These are phyloP conservation scores for Eulithis testata DNA, from an alignment of 2,888 invertebrate genomes.

Conservation along the genomic window DNA sequence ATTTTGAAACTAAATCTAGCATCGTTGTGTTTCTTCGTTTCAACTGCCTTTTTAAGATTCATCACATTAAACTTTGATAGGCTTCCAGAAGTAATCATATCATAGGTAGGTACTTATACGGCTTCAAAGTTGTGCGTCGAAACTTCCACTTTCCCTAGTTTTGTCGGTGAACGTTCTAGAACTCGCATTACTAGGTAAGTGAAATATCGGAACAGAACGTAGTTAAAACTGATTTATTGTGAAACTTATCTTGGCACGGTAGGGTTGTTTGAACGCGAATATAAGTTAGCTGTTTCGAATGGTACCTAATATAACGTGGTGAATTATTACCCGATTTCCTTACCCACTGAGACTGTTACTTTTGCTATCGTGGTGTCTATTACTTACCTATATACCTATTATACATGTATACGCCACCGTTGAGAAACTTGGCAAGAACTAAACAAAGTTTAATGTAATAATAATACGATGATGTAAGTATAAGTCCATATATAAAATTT, in stretches of 20 bases:
- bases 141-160: constrained; percentile 40
- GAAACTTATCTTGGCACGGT: constrained; percentile 50
- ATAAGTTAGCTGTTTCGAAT: constrained; percentile 28
- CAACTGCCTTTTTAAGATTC: not conserved
- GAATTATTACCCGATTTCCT: constrained; percentile 22
- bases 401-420: not conserved
- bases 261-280: constrained; percentile 35
- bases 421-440: not conserved
- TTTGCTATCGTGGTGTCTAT: constrained; percentile 10
- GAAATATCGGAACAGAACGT: constrained; percentile 53
- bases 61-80: not conserved
- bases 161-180: constrained; percentile 45
- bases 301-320: constrained; percentile 16
- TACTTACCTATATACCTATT: not conserved
- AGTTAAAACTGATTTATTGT: constrained; percentile 59
- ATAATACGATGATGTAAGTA: not conserved
- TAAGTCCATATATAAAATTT: not conserved
- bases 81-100: not conserved
- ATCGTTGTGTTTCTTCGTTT: not conserved
- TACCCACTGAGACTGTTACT: constrained; percentile 10
- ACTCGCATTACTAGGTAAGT: constrained; percentile 48
- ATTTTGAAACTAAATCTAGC: no score
- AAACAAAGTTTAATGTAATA: not conserved
- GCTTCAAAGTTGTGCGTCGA: constrained; percentile 30
- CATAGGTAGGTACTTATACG: constrained; percentile 13